Base-by-base conservation (phyloP, 2,797 vertebrate genomes). In the Salmo trutta region DNA sequence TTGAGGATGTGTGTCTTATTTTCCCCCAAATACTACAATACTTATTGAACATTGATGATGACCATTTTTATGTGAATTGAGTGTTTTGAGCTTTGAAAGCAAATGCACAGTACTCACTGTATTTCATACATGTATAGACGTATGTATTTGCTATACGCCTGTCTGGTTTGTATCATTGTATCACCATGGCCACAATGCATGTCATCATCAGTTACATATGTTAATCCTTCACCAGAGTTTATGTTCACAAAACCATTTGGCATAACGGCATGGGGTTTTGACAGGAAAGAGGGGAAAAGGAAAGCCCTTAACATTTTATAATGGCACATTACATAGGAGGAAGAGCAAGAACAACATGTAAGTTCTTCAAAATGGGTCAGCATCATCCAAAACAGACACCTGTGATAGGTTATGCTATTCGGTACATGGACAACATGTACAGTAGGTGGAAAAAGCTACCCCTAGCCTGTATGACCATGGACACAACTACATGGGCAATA, bases 191-290 rank as follows among this genome's bases (percentile, higher is more conserved):
- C 36, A 82, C 77, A 83, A 86, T 87, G 87, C 81, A 83, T 73
- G 31, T 41, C 71, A 79, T 86, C 81, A 76, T 59, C 24, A 24
- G 29, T 64, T 90, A 77, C 4, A 56, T 88, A 88, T 90, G 88
- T 88, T 89, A 92, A 91, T 93, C 84, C 86, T 77, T 27, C 80
- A 29, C 62, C 65, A 82, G 83, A 87, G 83, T 85, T 85, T 88
- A 85, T 91, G 90, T 91, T 91, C 91, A 86, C 86, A 88, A 66
- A 53, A 51, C 77, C 82, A 92, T 94, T 93, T 93, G 36, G 89
- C 92, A 94, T 93, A 93, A 92, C 92, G 85, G 86, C 86, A 88
- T 88, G 90, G 88, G 90, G 91, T 91, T 92, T 91, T 93, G 91
- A 91, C 86, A 85, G 87, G 86, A 86, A 88, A 84, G 84, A 78